Conservation (phyloP, 2,113 vertebrate genomes). For the Camarhynchus parvulus region DNA sequence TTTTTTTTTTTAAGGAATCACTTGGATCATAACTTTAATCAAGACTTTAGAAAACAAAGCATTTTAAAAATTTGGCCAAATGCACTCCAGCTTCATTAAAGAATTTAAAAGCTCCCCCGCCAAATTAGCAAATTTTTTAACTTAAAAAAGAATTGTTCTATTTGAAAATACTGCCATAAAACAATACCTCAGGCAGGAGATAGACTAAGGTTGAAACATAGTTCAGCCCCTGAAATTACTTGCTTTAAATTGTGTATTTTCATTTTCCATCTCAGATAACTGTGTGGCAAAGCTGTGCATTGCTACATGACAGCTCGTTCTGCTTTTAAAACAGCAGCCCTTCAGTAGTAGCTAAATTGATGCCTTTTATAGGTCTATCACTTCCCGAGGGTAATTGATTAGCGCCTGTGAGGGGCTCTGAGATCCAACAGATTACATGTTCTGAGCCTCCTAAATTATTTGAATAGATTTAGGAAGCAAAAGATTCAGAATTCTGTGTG, state of each 20-base stretch:
- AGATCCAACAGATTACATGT: background rate
- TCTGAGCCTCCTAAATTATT: background rate
- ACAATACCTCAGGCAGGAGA: background rate
- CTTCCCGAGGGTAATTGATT: conserved; percentile 20
- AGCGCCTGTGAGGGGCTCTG: background rate
- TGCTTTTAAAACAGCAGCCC: conserved; percentile 31
- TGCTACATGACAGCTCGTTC: conserved; percentile 21
- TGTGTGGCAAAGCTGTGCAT: background rate
- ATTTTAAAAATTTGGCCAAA: background rate
- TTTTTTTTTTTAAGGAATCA: background rate
- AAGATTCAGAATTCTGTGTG: background rate
- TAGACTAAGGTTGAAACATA: background rate
- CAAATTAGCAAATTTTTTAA: background rate
- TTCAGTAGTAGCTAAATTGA: conserved; percentile 20
- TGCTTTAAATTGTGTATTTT: background rate
- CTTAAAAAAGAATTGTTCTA: background rate
- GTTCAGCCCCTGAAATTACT: background rate
- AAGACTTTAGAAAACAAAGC: background rate
- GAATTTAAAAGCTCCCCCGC: background rate
- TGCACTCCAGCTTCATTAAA: background rate
- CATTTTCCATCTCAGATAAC: background rate
- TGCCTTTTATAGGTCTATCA: conserved; percentile 35
- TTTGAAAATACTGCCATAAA: background rate
- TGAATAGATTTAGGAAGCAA: background rate
- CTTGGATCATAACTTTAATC: background rate